Conservation (phyloP, 2,113 vertebrate species). For the Tichodroma muraria region DNA sequence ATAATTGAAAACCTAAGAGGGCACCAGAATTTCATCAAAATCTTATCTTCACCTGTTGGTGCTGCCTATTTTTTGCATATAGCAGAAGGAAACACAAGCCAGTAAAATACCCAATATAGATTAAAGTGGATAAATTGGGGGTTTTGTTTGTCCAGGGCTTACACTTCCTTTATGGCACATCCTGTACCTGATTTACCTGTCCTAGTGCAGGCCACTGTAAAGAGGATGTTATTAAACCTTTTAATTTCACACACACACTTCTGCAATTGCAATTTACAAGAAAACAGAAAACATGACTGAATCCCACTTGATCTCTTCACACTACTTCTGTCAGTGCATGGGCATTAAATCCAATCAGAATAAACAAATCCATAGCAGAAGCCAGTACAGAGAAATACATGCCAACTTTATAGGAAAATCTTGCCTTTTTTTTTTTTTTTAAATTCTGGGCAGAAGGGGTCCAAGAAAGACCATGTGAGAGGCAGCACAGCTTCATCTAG, state of each 20-base stretch:
- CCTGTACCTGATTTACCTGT: not conserved
- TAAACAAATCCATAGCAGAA: not conserved
- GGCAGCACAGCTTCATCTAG: not conserved
- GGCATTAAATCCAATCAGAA: not conserved
- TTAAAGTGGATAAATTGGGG: not conserved
- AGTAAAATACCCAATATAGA: not conserved
- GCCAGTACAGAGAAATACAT: not conserved
- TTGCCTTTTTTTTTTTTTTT: not conserved
- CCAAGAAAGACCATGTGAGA: not conserved
- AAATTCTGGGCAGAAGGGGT: not conserved
- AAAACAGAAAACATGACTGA: not conserved
- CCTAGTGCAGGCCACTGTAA: slow-evolving; percentile 11
- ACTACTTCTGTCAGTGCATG: not conserved
- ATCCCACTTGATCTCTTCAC: not conserved
- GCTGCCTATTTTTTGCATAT: not conserved
- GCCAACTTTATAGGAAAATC: not conserved
- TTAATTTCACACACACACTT: slow-evolving; percentile 27
- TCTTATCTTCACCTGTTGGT: not conserved
- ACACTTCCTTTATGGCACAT: not conserved
- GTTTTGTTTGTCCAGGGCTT: not conserved
- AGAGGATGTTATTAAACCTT: slow-evolving; percentile 5
- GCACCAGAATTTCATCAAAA: not conserved
- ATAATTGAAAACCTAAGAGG: not conserved
- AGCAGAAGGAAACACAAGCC: not conserved
- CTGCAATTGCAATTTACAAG: not conserved